Conservation (phyloP, 2,113 vertebrate species). For the Platysternon megacephalum region DNA sequence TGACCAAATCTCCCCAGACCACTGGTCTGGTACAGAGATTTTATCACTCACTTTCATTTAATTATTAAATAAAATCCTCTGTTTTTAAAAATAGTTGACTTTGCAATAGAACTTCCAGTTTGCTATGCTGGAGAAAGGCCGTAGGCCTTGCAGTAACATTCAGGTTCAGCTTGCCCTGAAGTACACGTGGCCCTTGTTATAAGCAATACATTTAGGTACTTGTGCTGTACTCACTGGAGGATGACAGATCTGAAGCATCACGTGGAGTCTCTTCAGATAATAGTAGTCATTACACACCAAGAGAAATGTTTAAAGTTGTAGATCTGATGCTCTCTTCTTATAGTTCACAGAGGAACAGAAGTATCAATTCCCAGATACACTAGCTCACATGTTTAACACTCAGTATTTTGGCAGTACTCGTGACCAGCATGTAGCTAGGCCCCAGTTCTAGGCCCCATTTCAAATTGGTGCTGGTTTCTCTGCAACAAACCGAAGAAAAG, state of each 20-base stretch:
- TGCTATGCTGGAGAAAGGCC: neutral
- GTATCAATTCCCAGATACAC: neutral
- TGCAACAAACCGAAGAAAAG: too few species aligned
- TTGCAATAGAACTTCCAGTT: too few species aligned
- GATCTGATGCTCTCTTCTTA: neutral
- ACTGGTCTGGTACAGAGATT: neutral
- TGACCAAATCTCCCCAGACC: neutral
- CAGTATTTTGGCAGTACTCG: neutral
- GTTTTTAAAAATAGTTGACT: too few species aligned
- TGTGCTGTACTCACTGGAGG: neutral
- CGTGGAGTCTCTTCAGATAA: neutral
- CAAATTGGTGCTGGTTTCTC: too few species aligned
- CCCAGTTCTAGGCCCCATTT: neutral
- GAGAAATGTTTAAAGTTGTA: too few species aligned
- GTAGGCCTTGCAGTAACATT: neutral
- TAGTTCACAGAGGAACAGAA: neutral
- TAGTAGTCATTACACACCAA: neutral
- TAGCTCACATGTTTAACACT: neutral
- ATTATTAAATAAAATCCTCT: neutral
- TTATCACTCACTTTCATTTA: neutral
- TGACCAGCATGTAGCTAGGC: neutral
- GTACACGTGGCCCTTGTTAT: neutral
- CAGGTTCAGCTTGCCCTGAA: neutral
- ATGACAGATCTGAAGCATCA: neutral
- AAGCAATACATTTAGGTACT: neutral